Base-by-base conservation (phyloP, 2,888 invertebrate species). In the Eupithecia pulchellata region DNA sequence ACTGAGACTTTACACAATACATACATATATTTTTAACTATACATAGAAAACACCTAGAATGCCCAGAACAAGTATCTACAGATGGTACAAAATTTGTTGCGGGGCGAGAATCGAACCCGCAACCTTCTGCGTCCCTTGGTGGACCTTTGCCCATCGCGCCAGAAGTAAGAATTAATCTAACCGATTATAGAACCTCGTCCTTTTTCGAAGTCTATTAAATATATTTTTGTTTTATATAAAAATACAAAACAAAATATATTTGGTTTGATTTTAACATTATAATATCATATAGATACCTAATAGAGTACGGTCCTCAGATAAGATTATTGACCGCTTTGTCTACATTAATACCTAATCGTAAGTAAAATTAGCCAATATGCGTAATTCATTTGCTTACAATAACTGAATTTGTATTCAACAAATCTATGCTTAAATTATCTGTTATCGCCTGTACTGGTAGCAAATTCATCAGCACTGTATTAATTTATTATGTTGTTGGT, bases 381-480 rank as follows among this genome's bases (percentile, higher is more conserved):
- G 20, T 20, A 42, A 20, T 52, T 6, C 25, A 52, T 9, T 52
- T 25, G 4, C 20, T 11, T 13, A 52, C 9, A 52, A 9, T 11
- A 25, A 6, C 1, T 25, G 25, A 52, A 25, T 52, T 52, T 9
- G 47, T 20, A 25, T 25, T 52, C 20, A 20, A 52, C 11, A 52
- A 52, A 52, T 52, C 20, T 13, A 52, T 52, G 20, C 4, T 13
- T 52, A 52, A 52, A 52, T 52, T 25, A 20, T 52, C 25, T 52
- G 47, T 52, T 8, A 52, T 29, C 29, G 29, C 8, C 57, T 57
- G 27, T 57, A 57, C 57, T 29, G 17, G 29, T 57, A 57, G 57
- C 52, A 52, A 52, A 52, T 52, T 52, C 52, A 52, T 52, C 52
- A 52, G 47, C 47, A 47, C 47, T 25, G 52, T 25, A 52, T 25